These are phyloP conservation scores for Brachionichthys hirsutus DNA, from an alignment of 2,113 vertebrate species.

Conservation along the genomic window DNA sequence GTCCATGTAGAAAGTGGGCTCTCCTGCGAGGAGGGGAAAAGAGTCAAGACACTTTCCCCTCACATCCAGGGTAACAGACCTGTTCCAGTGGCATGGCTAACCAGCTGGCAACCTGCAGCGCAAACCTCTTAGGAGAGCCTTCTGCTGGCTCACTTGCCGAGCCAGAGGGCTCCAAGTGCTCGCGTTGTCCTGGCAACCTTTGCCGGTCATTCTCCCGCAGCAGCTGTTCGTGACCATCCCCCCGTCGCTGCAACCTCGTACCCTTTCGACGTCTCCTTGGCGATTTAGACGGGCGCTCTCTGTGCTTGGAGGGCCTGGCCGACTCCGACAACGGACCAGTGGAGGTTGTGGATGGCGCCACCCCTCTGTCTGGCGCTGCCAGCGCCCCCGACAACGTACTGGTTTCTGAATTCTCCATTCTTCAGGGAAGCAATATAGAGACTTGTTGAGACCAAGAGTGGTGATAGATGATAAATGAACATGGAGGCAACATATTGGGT, in stretches of 20 bases:
- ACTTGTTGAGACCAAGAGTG: neutral
- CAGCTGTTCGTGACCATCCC: conserved; percentile 70
- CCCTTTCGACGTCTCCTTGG: conserved; percentile 74
- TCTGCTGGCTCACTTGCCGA: conserved; percentile 65
- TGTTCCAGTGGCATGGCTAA: conserved; percentile 39
- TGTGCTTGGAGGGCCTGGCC: conserved; percentile 50
- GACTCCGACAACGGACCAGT: conserved; percentile 44
- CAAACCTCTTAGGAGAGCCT: conserved; percentile 76
- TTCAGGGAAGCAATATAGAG: conserved; percentile 17
- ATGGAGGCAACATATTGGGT: neutral
- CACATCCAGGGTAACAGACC: conserved; percentile 42
- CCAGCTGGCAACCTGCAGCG: conserved; percentile 54
- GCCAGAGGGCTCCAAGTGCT: conserved; percentile 65
- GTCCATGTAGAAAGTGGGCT: conserved; percentile 83
- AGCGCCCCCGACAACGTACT: conserved; percentile 4
- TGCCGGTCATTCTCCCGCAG: conserved; percentile 54
- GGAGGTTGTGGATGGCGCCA: conserved; percentile 14
- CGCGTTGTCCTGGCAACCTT: conserved; percentile 74
- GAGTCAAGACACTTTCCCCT: conserved; percentile 29
- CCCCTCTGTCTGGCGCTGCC: conserved; percentile 21
- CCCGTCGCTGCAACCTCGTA: conserved; percentile 63
- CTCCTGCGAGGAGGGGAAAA: conserved; percentile 60
- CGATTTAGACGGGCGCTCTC: conserved; percentile 64
- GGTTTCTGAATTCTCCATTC: conserved; percentile 66
- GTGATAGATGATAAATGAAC: neutral